These are phyloP conservation scores for Allolobophora icterica DNA, from an alignment of 2,888 invertebrate genomes.

Conservation along the genomic window DNA sequence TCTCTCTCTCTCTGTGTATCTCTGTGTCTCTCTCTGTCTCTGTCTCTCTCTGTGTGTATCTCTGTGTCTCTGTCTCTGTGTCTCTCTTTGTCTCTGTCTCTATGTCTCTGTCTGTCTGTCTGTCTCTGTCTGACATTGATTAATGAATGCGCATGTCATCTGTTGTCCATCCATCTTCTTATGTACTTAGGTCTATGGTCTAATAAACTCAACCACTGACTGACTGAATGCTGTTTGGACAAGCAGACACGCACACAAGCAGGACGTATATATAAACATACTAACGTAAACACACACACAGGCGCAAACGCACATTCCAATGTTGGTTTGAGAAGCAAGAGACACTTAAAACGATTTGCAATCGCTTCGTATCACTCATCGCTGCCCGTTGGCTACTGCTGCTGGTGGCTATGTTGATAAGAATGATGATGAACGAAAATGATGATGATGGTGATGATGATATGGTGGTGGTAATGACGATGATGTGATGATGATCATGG, in stretches of 20 bases:
- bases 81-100: slow-evolving; percentile 56
- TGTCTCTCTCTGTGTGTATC: slow-evolving; percentile 44
- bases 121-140: neutral
- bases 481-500: neutral
- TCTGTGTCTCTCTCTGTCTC: too few relatives aligned
- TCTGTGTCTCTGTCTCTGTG: slow-evolving; percentile 58
- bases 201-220: neutral
- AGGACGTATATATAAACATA: neutral
- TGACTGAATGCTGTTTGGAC: neutral
- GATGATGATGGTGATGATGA: neutral
- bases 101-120: too few relatives aligned
- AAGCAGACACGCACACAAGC: neutral
- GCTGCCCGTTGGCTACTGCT: neutral
- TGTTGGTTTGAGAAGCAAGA: neutral
- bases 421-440: neutral
- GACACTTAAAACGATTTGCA: neutral
- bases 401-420: neutral
- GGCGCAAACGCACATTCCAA: neutral
- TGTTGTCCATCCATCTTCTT: neutral
- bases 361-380: neutral
- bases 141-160: neutral
- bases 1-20: too few relatives aligned
- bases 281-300: too few relatives aligned
- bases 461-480: neutral
- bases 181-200: neutral